Evolutionary conservation across 2,113 vertebrate genomes (phyloP).

Genomic region (Carlito syrichta): DNA sequence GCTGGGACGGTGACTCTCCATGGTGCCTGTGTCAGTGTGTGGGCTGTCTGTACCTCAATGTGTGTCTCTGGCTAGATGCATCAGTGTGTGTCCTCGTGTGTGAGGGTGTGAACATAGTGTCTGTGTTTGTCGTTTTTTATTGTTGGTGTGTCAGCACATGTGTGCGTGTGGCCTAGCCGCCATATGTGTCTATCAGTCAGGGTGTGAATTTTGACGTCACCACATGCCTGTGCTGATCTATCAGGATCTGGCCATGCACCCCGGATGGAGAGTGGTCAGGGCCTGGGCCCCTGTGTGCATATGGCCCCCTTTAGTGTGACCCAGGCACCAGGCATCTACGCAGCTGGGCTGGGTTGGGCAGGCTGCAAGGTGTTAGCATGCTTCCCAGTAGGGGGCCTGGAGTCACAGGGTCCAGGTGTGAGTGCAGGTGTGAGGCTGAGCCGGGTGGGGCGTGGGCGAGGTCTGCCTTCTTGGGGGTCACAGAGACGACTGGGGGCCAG

Average conservation of each 20-base stretch:
- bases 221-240: neutral
- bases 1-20: neutral
- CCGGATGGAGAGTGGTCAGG: neutral
- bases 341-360: neutral
- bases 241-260: neutral
- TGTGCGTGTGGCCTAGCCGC: neutral
- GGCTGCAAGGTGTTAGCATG: neutral
- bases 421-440: neutral
- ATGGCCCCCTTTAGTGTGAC: neutral
- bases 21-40: neutral
- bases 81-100: neutral
- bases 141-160: neutral
- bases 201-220: neutral
- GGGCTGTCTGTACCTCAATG: neutral
- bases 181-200: accelerated
- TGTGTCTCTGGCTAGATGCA: neutral
- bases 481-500: neutral
- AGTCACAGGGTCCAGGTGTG: neutral
- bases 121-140: neutral
- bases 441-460: neutral
- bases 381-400: neutral
- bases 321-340: neutral
- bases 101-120: neutral
- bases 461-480: neutral
- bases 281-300: neutral